Evolutionary conservation across 1,140 invertebrate species (phyloP).

Genomic region (Drosophila sulfurigaster): DNA sequence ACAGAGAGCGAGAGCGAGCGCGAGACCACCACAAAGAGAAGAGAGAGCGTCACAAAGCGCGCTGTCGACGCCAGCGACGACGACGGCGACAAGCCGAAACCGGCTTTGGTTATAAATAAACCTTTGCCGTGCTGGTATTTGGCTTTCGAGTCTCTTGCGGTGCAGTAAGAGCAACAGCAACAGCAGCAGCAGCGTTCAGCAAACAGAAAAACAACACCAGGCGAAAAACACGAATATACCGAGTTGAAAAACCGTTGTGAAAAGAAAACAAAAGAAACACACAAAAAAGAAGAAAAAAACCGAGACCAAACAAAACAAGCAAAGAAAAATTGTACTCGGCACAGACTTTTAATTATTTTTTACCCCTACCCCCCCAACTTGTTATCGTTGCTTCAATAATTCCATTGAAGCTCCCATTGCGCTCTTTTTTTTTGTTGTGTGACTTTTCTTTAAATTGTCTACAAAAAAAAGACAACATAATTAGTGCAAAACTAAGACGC

Average conservation of each 20-base stretch:
- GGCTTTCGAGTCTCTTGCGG: conserved; percentile 67
- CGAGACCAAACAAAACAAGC: conserved; percentile 27
- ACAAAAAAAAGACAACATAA: conserved; percentile 2
- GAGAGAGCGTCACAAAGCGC: background rate
- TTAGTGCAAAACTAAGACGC: conserved; percentile 29
- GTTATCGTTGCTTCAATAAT: conserved; percentile 6
- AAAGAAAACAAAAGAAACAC: conserved; percentile 41
- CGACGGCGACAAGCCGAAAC: conserved; percentile 58
- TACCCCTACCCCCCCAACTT: background rate
- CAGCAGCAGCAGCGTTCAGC: conserved; percentile 20
- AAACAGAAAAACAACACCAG: conserved; percentile 35
- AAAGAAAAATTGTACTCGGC: conserved; percentile 28
- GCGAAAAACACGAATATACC: conserved; percentile 47
- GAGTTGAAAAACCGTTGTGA: conserved; percentile 51
- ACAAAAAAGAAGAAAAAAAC: conserved; percentile 23
- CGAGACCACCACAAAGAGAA: conserved; percentile 15
- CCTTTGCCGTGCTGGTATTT: conserved; percentile 64
- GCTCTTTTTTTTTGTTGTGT: conserved; percentile 10
- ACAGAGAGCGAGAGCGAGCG: conserved; percentile 2
- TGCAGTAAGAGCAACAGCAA: conserved; percentile 51
- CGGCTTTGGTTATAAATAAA: conserved; percentile 80
- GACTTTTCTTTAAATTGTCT: background rate
- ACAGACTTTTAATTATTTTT: conserved; percentile 24
- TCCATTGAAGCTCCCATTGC: conserved; percentile 15
- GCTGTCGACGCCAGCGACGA: conserved; percentile 24